Evolutionary conservation across 1,140 invertebrate species (phyloP).

Genomic region (Brachionus sp.): DNA sequence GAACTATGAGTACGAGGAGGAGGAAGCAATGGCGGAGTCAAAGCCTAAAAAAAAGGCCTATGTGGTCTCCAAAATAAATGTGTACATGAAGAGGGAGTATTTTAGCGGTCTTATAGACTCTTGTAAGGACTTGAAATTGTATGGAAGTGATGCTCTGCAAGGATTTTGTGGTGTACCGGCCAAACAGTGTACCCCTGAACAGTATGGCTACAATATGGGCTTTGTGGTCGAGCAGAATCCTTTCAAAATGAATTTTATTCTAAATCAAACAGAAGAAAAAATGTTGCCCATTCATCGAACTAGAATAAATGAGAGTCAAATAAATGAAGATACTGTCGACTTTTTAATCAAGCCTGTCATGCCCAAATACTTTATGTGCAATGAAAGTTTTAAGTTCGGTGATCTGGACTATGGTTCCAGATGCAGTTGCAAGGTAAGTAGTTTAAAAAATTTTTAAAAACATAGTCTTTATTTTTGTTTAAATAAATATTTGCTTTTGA

Average conservation of each 20-base stretch:
- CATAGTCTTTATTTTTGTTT: no score
- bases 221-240: not conserved
- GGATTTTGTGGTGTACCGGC: slow-evolving; percentile 33
- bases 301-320: not conserved
- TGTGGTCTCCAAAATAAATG: slow-evolving; percentile 15
- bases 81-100: not conserved
- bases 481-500: no score
- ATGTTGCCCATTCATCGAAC: not conserved
- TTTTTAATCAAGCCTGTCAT: not conserved
- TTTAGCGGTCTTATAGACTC: not conserved
- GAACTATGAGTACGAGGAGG: not conserved
- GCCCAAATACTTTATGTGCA: slow-evolving; percentile 6
- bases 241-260: slow-evolving; percentile 16
- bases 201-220: slow-evolving; percentile 4
- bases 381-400: slow-evolving; percentile 15
- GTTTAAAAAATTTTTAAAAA: not conserved
- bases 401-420: slow-evolving; percentile 26
- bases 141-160: slow-evolving; percentile 29
- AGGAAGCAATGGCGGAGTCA: not conserved
- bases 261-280: not conserved
- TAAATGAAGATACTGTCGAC: not conserved
- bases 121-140: slow-evolving; percentile 7
- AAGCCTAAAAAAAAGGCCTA: not conserved
- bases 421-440: slow-evolving; percentile 36
- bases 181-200: not conserved